Percentiles rank a stretch among this genome's conserved stretches.
phyloP scores from a whole-genome alignment of 1,140 invertebrate species.

The Eciton burchellii region DNA sequence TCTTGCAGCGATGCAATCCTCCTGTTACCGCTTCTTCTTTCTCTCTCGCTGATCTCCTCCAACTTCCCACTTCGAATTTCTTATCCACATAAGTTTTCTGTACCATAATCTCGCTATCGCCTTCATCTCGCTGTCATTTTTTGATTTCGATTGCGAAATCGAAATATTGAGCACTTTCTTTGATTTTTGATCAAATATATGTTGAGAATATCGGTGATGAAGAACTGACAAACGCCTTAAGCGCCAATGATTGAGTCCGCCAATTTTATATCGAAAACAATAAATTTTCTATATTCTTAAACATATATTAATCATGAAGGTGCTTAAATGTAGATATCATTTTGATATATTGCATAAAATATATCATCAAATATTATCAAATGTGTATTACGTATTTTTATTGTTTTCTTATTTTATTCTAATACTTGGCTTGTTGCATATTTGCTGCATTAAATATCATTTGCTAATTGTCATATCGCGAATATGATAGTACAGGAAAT shows the following conservation, averaged over 20 bases:
- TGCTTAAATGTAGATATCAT: background rate
- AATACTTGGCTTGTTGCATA: no score
- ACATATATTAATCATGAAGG: background rate
- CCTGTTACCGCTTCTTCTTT: conserved; percentile 7
- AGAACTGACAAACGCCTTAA: no score
- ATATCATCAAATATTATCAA: no score
- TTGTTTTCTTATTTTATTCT: no score
- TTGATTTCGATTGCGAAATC: conserved; percentile 49
- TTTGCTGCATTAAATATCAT: background rate
- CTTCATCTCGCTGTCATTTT: conserved; percentile 29
- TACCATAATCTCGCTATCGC: conserved; percentile 28
- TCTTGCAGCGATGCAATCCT: conserved; percentile 71
- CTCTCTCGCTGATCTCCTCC: background rate
- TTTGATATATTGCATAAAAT: background rate
- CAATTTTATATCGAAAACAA: no score
- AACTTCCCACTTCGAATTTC: background rate
- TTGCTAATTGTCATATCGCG: background rate
- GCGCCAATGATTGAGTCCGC: no score
- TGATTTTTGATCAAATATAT: no score
- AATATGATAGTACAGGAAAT: no score
- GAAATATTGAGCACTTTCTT: background rate
- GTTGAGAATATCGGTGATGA: no score
- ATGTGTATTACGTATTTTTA: no score
- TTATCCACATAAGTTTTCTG: background rate
- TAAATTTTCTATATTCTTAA: background rate